Evolutionary conservation across 2,888 invertebrate species (phyloP).

Genomic region (Caenorhabditis panamensis): DNA sequence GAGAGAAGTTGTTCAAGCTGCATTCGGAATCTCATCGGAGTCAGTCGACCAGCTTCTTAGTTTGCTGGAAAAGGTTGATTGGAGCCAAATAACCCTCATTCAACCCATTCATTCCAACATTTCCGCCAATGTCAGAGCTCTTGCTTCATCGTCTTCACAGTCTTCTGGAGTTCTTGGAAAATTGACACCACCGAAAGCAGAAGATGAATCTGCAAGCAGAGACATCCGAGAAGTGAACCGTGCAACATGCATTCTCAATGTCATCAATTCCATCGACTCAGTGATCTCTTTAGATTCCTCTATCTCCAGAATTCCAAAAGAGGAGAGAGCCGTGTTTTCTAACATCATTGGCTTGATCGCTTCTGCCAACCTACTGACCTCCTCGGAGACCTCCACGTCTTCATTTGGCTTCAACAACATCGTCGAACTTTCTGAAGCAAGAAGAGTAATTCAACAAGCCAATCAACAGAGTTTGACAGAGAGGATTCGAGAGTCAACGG

Average conservation of each 20-base stretch:
- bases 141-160: constrained; percentile 25
- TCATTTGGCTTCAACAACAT: constrained; percentile 41
- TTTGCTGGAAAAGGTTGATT: constrained; percentile 38
- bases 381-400: constrained; percentile 22
- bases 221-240: constrained; percentile 24
- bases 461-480: constrained; percentile 24
- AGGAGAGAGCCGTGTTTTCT: constrained; percentile 27
- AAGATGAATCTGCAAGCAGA: constrained; percentile 16
- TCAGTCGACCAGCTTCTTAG: constrained; percentile 35
- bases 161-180: constrained; percentile 50
- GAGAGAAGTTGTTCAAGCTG: constrained; percentile 37
- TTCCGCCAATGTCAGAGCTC: constrained; percentile 31
- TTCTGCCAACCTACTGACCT: constrained; percentile 18
- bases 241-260: constrained; percentile 38
- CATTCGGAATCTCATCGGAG: constrained; percentile 39
- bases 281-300: constrained; percentile 15
- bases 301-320: constrained; percentile 20
- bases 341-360: constrained; percentile 47
- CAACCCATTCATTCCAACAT: constrained; percentile 30
- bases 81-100: constrained; percentile 26
- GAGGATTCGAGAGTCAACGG: constrained; percentile 42
- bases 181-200: constrained; percentile 23
- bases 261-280: constrained; percentile 24
- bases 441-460: constrained; percentile 17
- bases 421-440: constrained; percentile 47